Percentiles rank a stretch among this genome's conserved stretches.
Evolutionary conservation across 2,113 vertebrate species (phyloP).

Genomic region (Aptenodytes forsteri): DNA sequence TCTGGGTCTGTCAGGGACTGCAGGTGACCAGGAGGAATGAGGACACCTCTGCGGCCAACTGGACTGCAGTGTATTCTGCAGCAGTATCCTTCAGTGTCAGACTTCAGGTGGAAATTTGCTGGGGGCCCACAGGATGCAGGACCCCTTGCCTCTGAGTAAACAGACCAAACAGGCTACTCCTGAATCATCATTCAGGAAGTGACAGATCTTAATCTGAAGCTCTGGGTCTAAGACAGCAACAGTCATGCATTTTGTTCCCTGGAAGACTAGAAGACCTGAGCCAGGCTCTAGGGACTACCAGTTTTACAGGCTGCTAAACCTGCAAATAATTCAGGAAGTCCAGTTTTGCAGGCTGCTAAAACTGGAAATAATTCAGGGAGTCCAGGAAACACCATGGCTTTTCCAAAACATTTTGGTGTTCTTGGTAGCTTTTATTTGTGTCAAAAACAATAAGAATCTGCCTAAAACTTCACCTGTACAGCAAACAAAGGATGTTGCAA

Average conservation of each 20-base stretch:
- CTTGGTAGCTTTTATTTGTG: background rate
- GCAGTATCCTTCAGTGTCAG: background rate
- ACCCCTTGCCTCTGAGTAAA: background rate
- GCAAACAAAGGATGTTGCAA: background rate
- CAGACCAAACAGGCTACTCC: background rate
- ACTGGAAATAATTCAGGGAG: background rate
- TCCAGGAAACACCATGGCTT: background rate
- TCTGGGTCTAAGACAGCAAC: background rate
- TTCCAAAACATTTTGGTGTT: background rate
- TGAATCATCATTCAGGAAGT: background rate
- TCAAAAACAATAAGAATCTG: background rate
- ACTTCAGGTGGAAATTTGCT: background rate
- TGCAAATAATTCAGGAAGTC: background rate
- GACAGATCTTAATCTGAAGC: background rate
- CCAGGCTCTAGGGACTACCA: background rate
- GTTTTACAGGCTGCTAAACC: background rate
- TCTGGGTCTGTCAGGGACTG: background rate
- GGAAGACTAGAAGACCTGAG: background rate
- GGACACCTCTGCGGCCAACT: rapidly evolving
- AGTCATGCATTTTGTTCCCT: background rate
- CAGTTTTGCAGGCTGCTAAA: background rate
- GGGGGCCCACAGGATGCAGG: background rate
- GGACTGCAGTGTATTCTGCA: background rate
- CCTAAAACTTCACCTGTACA: background rate
- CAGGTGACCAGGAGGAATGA: background rate